These are phyloP conservation scores for Sula dactylatra DNA, from an alignment of 2,113 vertebrate genomes.

Conservation along the genomic window DNA sequence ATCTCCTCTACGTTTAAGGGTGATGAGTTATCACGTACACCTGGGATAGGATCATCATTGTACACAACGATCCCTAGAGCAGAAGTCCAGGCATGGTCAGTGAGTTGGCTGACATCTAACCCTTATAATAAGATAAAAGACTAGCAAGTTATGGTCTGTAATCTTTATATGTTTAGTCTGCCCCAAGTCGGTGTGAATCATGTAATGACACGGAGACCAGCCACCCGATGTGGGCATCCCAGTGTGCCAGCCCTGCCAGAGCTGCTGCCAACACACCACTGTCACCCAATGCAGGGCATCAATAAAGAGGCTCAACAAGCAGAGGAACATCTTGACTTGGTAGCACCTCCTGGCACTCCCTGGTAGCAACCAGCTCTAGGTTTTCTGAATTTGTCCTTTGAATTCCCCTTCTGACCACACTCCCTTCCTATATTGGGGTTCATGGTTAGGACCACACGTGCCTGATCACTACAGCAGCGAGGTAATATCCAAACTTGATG, in stretches of 20 bases:
- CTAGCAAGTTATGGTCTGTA: background rate
- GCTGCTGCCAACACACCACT: background rate
- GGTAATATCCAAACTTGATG: background rate
- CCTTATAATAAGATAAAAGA: background rate
- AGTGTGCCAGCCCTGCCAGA: rapidly evolving
- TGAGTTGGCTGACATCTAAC: background rate
- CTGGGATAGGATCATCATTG: background rate
- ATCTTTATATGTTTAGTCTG: background rate
- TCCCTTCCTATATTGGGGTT: background rate
- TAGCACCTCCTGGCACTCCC: background rate
- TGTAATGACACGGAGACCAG: background rate
- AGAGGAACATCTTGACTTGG: background rate
- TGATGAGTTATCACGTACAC: background rate
- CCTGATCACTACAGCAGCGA: background rate
- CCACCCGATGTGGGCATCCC: rapidly evolving
- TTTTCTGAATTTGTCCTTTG: background rate
- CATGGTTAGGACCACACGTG: background rate
- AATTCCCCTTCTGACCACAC: background rate
- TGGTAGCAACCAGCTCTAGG: background rate
- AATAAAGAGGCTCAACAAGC: background rate
- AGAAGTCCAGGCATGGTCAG: background rate
- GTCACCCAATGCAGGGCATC: rapidly evolving
- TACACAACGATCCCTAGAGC: background rate
- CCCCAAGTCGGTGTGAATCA: background rate
- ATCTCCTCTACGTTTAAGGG: background rate